phyloP scores from a whole-genome alignment of 1,140 invertebrate species.

The Belonocnema kinseyi region DNA sequence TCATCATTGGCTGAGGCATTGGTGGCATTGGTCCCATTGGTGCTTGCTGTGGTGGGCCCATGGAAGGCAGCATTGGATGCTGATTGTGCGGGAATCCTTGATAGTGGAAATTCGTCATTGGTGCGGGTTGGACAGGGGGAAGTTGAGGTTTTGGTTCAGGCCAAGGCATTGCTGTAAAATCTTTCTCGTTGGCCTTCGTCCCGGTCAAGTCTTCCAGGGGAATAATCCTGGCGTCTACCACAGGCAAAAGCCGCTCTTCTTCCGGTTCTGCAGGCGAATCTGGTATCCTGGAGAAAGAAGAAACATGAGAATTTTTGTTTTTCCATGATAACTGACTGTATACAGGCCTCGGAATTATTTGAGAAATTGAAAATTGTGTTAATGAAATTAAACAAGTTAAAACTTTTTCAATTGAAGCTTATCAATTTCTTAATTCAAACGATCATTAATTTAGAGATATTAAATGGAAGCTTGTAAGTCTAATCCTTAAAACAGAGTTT shows the following conservation, averaged over 20 bases:
- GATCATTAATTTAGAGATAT: no score
- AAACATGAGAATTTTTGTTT: neutral
- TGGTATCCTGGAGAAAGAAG: slow-evolving; percentile 79
- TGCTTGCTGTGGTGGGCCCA: slow-evolving; percentile 68
- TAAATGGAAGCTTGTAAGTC: no score
- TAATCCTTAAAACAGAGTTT: no score
- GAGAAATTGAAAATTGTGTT: neutral
- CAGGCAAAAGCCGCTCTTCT: slow-evolving; percentile 83
- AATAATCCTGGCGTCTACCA: slow-evolving; percentile 87
- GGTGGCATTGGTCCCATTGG: slow-evolving; percentile 47
- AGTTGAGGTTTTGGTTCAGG: slow-evolving; percentile 84
- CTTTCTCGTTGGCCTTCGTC: slow-evolving; percentile 86
- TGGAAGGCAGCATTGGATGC: slow-evolving; percentile 49
- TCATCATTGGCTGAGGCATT: slow-evolving; percentile 63
- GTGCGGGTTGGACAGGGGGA: slow-evolving; percentile 61
- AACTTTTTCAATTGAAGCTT: no score
- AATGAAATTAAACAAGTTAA: no score
- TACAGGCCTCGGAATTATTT: neutral
- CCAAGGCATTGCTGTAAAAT: slow-evolving; percentile 85
- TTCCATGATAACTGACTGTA: neutral
- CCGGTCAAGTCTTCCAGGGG: slow-evolving; percentile 91
- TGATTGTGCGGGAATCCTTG: slow-evolving; percentile 45
- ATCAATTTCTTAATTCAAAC: no score
- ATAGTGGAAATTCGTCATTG: slow-evolving; percentile 57
- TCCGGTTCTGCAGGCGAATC: slow-evolving; percentile 92